Evolutionary conservation across 2,113 vertebrate genomes (phyloP).

Genomic region (Corvus moneduloides): DNA sequence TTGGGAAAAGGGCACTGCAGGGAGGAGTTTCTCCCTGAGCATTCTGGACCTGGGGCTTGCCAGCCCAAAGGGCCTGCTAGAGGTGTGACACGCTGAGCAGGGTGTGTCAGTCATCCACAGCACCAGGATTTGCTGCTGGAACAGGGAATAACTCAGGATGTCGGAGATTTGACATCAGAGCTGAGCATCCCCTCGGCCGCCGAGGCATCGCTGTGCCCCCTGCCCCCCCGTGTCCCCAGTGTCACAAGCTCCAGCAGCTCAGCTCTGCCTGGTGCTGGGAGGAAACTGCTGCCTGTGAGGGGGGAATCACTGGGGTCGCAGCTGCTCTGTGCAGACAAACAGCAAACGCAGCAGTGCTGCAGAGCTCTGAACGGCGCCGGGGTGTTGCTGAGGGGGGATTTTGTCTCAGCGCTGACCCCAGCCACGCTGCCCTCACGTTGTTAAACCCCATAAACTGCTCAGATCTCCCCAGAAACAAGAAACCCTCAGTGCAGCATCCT

Average conservation of each 20-base stretch:
- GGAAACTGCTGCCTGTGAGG: fast-evolving
- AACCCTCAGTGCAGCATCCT: neutral
- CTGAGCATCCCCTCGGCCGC: neutral
- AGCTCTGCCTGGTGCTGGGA: neutral
- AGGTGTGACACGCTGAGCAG: neutral
- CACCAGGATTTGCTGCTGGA: neutral
- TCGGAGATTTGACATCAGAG: neutral
- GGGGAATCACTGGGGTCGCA: neutral
- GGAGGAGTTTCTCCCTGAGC: neutral
- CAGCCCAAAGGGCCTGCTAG: neutral
- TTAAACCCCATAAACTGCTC: fast-evolving
- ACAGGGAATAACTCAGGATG: neutral
- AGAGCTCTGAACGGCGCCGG: neutral
- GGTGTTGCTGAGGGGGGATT: neutral
- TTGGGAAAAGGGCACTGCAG: neutral
- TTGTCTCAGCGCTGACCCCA: neutral
- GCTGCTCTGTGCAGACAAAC: neutral
- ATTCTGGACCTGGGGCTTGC: neutral
- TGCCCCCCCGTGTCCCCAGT: neutral
- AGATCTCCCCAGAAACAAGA: fast-evolving
- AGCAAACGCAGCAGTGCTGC: neutral
- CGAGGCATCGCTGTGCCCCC: neutral
- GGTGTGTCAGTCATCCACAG: fast-evolving
- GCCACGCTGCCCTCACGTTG: neutral
- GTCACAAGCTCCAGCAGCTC: neutral